phyloP scores from a whole-genome alignment of 2,888 invertebrate species.

The Marasmarcha lunaedactyla region DNA sequence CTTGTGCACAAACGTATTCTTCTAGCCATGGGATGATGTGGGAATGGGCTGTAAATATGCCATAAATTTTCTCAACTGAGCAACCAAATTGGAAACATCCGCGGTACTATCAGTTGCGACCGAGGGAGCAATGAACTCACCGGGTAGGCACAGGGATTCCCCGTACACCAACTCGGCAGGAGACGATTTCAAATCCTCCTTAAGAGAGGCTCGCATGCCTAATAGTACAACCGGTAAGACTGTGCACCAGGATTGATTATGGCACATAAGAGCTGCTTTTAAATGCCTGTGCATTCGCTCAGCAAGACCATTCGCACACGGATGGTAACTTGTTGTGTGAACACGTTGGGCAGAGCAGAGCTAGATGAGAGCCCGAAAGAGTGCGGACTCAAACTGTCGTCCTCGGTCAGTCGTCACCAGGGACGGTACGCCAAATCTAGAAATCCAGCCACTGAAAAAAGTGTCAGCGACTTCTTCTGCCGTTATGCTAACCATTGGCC shows the following conservation, averaged over 20 bases:
- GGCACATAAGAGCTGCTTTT: conserved; percentile 22
- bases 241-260: conserved; percentile 13
- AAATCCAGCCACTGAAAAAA: no score
- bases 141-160: conserved; percentile 19
- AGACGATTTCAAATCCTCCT: conserved; percentile 15
- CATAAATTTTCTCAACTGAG: conserved; percentile 4
- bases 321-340: conserved; percentile 19
- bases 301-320: conserved; percentile 17
- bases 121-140: conserved; percentile 15
- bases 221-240: conserved; percentile 12
- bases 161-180: conserved; percentile 22
- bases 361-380: conserved; percentile 10
- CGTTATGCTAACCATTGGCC: conserved; percentile 27
- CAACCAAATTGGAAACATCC: conserved; percentile 4
- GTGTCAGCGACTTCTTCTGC: conserved; percentile 27
- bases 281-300: conserved; percentile 15
- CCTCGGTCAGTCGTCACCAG: conserved; percentile 19
- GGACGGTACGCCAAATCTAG: conserved; percentile 19
- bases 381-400: conserved; percentile 22
- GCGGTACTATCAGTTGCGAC: neutral
- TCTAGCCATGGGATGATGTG: no score
- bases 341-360: conserved; percentile 9
- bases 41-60: no score
- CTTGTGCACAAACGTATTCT: conserved; percentile 10
- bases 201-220: conserved; percentile 12